Evolutionary conservation across 1,140 invertebrate genomes (phyloP).

Genomic region (Colletes gigas): DNA sequence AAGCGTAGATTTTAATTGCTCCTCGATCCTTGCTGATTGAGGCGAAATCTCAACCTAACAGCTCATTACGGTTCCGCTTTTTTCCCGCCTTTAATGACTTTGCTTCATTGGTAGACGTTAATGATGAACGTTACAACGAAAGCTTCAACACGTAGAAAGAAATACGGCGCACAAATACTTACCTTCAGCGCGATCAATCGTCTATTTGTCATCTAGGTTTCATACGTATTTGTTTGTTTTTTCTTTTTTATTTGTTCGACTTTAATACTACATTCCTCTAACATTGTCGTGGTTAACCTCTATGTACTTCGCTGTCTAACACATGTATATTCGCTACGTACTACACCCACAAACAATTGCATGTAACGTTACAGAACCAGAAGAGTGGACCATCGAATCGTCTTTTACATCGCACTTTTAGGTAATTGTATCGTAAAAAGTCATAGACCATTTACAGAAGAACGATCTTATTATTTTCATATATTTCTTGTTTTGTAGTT

Average conservation of each 20-base stretch:
- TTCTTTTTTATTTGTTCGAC: conserved; percentile 38
- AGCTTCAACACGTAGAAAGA: conserved; percentile 22
- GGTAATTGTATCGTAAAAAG: not conserved
- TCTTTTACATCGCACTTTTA: conserved; percentile 5
- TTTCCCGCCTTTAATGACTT: conserved; percentile 28
- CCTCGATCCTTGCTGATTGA: conserved; percentile 20
- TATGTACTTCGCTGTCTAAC: conserved; percentile 26
- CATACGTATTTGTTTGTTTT: conserved; percentile 24
- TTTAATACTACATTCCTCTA: conserved; percentile 39
- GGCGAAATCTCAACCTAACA: conserved; percentile 11
- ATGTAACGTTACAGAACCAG: not conserved
- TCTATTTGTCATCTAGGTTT: conserved; percentile 54
- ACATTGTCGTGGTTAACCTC: conserved; percentile 18
- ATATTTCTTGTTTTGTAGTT: not conserved
- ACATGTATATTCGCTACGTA: conserved; percentile 24
- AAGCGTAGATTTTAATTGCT: conserved; percentile 16
- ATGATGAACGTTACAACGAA: conserved; percentile 43
- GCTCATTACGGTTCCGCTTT: conserved; percentile 25
- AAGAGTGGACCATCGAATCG: not conserved
- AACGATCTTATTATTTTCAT: not conserved
- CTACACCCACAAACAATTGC: conserved; percentile 5
- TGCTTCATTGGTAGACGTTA: conserved; percentile 44
- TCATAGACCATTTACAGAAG: not conserved
- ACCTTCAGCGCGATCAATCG: conserved; percentile 24
- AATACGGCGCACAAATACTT: conserved; percentile 22